These are phyloP conservation scores for Acronicta psi DNA, from an alignment of 2,888 invertebrate species.

Conservation along the genomic window DNA sequence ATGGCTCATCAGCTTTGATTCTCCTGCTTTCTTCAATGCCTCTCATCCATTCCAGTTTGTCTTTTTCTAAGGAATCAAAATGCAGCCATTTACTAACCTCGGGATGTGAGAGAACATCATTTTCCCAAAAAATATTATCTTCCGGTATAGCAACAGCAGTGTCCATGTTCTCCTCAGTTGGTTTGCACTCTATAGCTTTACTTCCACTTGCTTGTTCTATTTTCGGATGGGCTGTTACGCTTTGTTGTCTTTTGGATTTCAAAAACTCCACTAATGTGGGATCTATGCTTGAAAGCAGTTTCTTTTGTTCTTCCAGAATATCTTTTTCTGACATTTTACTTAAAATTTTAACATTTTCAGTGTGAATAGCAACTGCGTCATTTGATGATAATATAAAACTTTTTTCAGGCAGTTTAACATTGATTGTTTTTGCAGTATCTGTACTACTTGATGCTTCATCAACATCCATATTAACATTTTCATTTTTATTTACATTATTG, in stretches of 20 bases:
- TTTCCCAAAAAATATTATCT: slow-evolving; percentile 81
- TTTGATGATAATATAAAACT: slow-evolving; percentile 85
- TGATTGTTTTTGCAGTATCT: slow-evolving; percentile 20
- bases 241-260: slow-evolving; percentile 73
- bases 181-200: slow-evolving; percentile 10
- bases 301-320: slow-evolving; percentile 92
- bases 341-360: slow-evolving; percentile 92
- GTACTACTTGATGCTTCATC: slow-evolving; percentile 57
- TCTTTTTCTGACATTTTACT: slow-evolving; percentile 92
- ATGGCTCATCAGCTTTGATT: slow-evolving; percentile 89
- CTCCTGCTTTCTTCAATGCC: slow-evolving; percentile 88
- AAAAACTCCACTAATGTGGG: slow-evolving; percentile 92
- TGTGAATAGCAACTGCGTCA: slow-evolving; percentile 91
- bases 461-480: slow-evolving; percentile 67
- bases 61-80: slow-evolving; percentile 95
- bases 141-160: slow-evolving; percentile 60
- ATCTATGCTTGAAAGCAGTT: slow-evolving; percentile 90
- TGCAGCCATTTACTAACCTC: slow-evolving; percentile 93
- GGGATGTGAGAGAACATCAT: slow-evolving; percentile 89
- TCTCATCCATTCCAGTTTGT: slow-evolving; percentile 97
- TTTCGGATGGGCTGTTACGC: slow-evolving; percentile 6
- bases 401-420: slow-evolving; percentile 68
- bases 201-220: slow-evolving; percentile 21
- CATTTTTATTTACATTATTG: slow-evolving; percentile 26
- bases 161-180: slow-evolving; percentile 66